These are phyloP conservation scores for Tapirus indicus DNA, from an alignment of 2,797 vertebrate species.

Conservation along the genomic window DNA sequence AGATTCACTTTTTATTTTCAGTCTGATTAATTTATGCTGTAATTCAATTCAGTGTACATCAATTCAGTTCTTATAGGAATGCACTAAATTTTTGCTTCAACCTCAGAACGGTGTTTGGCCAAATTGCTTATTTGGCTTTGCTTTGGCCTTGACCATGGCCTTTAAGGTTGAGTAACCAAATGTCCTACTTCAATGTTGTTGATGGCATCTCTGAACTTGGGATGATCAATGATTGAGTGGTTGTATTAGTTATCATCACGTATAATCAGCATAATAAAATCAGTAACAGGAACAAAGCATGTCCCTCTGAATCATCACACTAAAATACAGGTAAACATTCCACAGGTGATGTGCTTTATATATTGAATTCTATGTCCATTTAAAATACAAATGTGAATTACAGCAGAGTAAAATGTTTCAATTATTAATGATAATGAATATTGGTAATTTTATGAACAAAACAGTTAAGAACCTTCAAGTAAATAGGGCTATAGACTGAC, in stretches of 20 bases:
- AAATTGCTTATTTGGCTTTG: neutral
- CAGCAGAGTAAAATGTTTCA: constrained; percentile 12
- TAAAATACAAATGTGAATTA: constrained; percentile 32
- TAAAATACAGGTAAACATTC: neutral
- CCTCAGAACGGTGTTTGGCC: neutral
- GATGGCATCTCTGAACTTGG: neutral
- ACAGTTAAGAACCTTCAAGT: neutral
- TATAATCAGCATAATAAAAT: neutral
- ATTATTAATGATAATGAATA: constrained; percentile 6
- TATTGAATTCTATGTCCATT: neutral
- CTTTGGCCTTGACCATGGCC: neutral
- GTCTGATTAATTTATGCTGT: neutral
- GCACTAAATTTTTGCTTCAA: neutral
- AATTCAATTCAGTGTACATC: neutral
- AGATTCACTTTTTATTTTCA: constrained; percentile 30
- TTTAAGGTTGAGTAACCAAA: constrained; percentile 17
- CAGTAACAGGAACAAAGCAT: neutral
- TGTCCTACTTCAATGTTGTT: neutral
- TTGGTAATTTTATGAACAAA: constrained; percentile 49
- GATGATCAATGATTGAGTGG: neutral
- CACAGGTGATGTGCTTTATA: neutral
- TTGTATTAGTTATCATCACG: neutral
- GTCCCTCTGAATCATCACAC: neutral
- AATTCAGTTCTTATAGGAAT: neutral
- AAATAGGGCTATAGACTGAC: neutral